Evolutionary conservation across 2,113 vertebrate genomes (phyloP).

Genomic region (Lophotis ruficrista): DNA sequence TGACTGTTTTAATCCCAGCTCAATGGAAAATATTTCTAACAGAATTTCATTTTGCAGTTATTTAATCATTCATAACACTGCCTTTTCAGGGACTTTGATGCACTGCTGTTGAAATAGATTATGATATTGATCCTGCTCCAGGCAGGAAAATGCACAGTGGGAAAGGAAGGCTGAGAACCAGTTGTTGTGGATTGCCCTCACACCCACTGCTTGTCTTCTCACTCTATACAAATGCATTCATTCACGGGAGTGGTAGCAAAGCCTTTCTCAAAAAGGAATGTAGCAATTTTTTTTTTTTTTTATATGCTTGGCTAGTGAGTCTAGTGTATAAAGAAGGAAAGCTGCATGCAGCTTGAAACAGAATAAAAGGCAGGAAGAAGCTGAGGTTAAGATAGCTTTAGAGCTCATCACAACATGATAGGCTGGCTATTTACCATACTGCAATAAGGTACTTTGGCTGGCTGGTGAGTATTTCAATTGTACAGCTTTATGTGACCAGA

Average conservation of each 20-base stretch:
- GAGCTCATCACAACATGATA: background rate
- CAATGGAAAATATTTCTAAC: background rate
- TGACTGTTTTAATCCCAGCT: background rate
- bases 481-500: background rate
- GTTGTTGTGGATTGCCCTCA: constrained; percentile 9
- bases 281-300: background rate
- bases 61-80: background rate
- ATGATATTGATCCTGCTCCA: background rate
- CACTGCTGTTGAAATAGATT: background rate
- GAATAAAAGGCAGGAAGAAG: background rate
- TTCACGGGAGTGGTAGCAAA: background rate
- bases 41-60: background rate
- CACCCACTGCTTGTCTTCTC: background rate
- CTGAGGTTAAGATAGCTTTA: background rate
- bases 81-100: background rate
- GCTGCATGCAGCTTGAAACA: background rate
- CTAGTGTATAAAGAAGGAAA: background rate
- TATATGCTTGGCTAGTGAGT: background rate
- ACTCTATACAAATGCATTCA: background rate
- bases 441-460: background rate
- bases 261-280: background rate
- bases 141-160: background rate
- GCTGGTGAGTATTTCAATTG: background rate
- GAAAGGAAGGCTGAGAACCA: background rate
- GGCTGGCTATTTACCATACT: background rate